Evolutionary conservation across 2,113 vertebrate species (phyloP).

Genomic region (Eonycteris spelaea): DNA sequence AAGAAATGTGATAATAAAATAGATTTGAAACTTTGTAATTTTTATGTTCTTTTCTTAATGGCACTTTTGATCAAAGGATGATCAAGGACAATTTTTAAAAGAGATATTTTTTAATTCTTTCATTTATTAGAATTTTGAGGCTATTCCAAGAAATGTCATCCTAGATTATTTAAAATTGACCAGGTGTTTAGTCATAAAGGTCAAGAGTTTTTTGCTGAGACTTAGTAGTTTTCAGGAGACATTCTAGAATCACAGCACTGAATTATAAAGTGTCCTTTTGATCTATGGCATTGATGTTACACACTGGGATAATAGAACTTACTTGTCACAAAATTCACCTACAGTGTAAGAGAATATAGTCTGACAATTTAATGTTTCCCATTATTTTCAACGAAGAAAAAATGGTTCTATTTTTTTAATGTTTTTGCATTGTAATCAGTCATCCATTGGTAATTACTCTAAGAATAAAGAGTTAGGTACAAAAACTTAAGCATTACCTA

Average conservation of each 20-base stretch:
- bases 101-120: not conserved
- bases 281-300: not conserved
- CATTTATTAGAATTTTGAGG: slow-evolving; percentile 50
- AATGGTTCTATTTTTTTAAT: slow-evolving; percentile 14
- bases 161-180: slow-evolving; percentile 50
- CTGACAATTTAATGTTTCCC: slow-evolving; percentile 29
- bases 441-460: slow-evolving; percentile 7
- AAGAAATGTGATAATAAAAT: not conserved
- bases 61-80: slow-evolving; percentile 4
- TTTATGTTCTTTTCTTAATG: slow-evolving; percentile 25
- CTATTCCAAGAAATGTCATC: slow-evolving; percentile 40
- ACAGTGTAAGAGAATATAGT: not conserved
- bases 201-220: slow-evolving; percentile 51
- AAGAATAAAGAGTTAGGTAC: not conserved
- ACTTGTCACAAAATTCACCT: slow-evolving; percentile 29
- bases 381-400: slow-evolving; percentile 37
- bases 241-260: not conserved
- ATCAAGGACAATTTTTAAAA: slow-evolving; percentile 9
- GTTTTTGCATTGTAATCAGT: slow-evolving; percentile 28
- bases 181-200: slow-evolving; percentile 42
- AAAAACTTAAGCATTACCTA: not conserved
- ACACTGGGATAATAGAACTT: not conserved
- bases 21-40: not conserved
- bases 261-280: slow-evolving; percentile 29
- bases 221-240: slow-evolving; percentile 29